Evolutionary conservation across 2,113 vertebrate species (phyloP), one percentile per base, ranked within the genome.

Genomic region (Boleophthalmus pectinirostris): DNA sequence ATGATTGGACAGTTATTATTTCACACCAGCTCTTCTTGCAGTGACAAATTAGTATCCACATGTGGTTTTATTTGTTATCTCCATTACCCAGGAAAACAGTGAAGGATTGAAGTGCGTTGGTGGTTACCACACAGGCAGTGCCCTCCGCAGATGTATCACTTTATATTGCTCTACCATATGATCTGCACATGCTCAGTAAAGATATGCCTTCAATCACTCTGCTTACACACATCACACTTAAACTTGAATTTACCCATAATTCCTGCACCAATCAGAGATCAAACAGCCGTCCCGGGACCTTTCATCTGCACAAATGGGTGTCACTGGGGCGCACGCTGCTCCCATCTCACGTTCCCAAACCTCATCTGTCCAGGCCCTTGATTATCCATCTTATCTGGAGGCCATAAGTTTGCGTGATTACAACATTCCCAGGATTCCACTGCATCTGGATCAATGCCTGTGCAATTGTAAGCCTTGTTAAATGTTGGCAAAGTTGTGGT

Each of bases 251-350:
- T 82, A 72, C 57, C 72, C 78, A 74, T 73, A 85, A 70, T 85
- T 87, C 77, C 47, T 73, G 20, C 73, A 66, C 87, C 85, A 90
- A 89, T 89, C 85, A 89, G 81, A 86, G 79, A 82, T 89, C 82
- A 89, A 86, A 89, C 67, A 21, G 35, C 74, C 5, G 69, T 69
- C 73, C 73, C 60, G 63, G 70, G 68, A 46, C 69, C 68, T 86
- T 88, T 87, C 77, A 88, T 88, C 72, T 78, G 68, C 43, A 78
- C 66, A 63, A 77, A 81, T 79, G 79, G 72, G 82, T 84, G 86
- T 87, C 88, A 75, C 64, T 75, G 70, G 46, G 14, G 73, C 78
- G 73, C 80, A 83, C 68, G 64, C 74, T 80, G 77, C 85, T 82
- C 72, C 80, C 82, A 73, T 84, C 82, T 82, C 75, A 69, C 71